Percentiles rank a stretch among this genome's conserved stretches.
These are phyloP conservation scores for Macaca fascicularis DNA, from an alignment of 2,113 vertebrate species.

Conservation along the genomic window T2T-MFA8v1.1 NC_088376.1:133166001-133166500, in stretches of 20 bases:
- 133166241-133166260: not conserved
- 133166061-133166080: not conserved
- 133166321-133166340: not conserved
- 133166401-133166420: conserved; percentile 77
- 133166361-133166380: not conserved
- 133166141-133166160: not conserved
- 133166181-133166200: not conserved
- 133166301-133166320: not conserved
- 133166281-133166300: not conserved
- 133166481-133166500: conserved; percentile 77
- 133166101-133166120: not conserved
- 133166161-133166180: not conserved
- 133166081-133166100: conserved; percentile 14
- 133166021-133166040: no score
- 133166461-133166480: conserved; percentile 79
- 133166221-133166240: conserved; percentile 7
- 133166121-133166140: not conserved
- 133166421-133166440: conserved; percentile 73
- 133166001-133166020: no score
- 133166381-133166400: conserved; percentile 58
- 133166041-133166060: not conserved
- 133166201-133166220: not conserved
- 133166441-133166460: conserved; percentile 74
- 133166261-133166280: conserved; percentile 15
- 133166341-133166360: conserved; percentile 51